Base-by-base conservation (phyloP, 2,888 invertebrate genomes). In the Ptychoptera contaminata region DNA sequence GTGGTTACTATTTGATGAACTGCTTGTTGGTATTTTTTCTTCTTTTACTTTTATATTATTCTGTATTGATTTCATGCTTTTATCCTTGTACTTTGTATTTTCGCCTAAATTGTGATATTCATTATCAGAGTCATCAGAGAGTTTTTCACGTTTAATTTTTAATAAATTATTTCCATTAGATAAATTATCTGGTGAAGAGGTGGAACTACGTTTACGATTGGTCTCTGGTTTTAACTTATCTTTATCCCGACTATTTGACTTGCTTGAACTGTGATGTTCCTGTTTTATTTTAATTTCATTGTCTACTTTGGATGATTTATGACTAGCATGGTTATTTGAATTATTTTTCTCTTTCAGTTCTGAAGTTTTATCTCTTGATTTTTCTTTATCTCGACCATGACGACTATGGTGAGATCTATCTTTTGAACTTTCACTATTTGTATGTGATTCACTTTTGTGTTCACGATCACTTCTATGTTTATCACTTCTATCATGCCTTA, bases 391-490 rank as follows among this genome's bases (percentile, higher is more conserved):
- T 56, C 48, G 47, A 50, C 57, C 60, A 38, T 63, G 61, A 53
- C 16, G 36, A 6, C 12, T 15, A 11, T 32, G 35, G 14, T 23
- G 34, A 32, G 34, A 23, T 32, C 32, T 41, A 3, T 31, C 16
- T 41, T 41, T 23, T 11, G 23, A 41, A 30, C 30, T 42, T 31
- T 36, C 34, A 11, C 14, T 37, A 37, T 15, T 30, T 15, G 36
- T 16, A 11, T 29, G 34, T 23, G 14, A 41, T n/a, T 62, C 68
- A 39, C 67, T 67, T 56, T 65, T 68, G 45, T 63, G 62, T 51
- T 65, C 63, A 57, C 58, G 62, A 56, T 58, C 61, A 41, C 52
- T 62, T 40, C 67, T 66, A 55, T 62, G 67, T 48, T 15, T 11
- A n/a, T 30, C 16, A 11, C 29, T 41, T 30, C 34, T 15, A 15